Evolutionary conservation across 2,888 invertebrate species (phyloP).

Genomic region (Drosophila mulleri): DNA sequence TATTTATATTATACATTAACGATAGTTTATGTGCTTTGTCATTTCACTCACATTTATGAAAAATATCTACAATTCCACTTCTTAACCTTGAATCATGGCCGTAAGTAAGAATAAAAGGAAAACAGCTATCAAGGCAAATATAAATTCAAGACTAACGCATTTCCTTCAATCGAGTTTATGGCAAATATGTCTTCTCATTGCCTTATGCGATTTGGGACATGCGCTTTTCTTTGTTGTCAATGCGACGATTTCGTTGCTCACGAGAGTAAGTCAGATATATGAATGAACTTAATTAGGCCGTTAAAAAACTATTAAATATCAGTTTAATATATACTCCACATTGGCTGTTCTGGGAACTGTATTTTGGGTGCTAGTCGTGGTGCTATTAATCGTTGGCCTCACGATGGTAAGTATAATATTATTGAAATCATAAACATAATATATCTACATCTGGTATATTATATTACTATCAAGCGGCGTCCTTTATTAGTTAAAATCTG

Average conservation of each 20-base stretch:
- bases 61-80: constrained; percentile 15
- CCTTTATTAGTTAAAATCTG: constrained; percentile 53
- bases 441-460: background rate
- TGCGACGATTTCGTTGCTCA: constrained; percentile 48
- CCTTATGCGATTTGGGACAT: constrained; percentile 55
- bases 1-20: background rate
- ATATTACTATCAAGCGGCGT: constrained; percentile 34
- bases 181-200: constrained; percentile 56
- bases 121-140: background rate
- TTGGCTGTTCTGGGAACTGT: constrained; percentile 63
- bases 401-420: constrained; percentile 48
- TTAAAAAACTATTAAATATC: background rate
- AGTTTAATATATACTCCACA: constrained; percentile 46
- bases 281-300: background rate
- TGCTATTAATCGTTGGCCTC: constrained; percentile 62
- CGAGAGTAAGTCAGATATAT: constrained; percentile 26
- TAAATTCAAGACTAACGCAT: background rate
- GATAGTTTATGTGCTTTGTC: constrained; percentile 43
- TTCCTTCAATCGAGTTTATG: constrained; percentile 32
- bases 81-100: constrained; percentile 38
- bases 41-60: constrained; percentile 32
- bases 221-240: constrained; percentile 62
- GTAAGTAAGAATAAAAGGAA: constrained; percentile 39
- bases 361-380: constrained; percentile 60
- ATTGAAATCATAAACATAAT: background rate